Percentiles rank a stretch among this genome's conserved stretches.
Conservation (phyloP, 2,888 invertebrate species). For the Aricia artaxerxes region DNA sequence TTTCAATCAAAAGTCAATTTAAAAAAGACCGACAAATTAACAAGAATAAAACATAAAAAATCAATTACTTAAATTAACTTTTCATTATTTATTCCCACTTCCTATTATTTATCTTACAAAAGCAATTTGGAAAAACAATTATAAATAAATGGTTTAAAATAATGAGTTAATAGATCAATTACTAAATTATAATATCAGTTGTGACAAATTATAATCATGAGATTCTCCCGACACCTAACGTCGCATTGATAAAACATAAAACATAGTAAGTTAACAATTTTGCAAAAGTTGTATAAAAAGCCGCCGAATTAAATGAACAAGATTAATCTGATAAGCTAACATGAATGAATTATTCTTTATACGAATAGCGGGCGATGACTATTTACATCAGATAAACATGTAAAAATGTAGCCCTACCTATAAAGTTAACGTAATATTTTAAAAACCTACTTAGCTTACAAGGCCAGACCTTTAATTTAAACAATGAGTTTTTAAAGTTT, state of each 20-base stretch:
- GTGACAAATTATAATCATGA: neutral
- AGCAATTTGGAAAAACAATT: neutral
- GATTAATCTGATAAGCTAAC: neutral
- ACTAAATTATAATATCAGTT: neutral
- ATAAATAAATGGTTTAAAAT: neutral
- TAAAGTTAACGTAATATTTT: neutral
- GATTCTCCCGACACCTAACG: neutral
- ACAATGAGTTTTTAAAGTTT: neutral
- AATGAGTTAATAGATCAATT: neutral
- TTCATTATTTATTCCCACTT: too few relatives aligned
- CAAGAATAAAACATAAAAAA: too few relatives aligned
- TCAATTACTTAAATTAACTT: too few relatives aligned
- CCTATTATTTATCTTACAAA: too few relatives aligned
- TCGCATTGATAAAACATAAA: neutral
- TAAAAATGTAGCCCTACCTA: conserved; percentile 7
- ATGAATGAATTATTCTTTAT: neutral
- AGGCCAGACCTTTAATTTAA: neutral
- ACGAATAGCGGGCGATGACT: neutral
- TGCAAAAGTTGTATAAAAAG: neutral
- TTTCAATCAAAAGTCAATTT: too few relatives aligned
- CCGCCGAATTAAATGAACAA: neutral
- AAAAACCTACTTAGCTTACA: neutral
- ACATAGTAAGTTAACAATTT: neutral
- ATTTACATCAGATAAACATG: neutral
- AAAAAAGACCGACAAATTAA: too few relatives aligned